Base-by-base conservation (phyloP, 2,888 invertebrate species). In the Autographa pulchrina region DNA sequence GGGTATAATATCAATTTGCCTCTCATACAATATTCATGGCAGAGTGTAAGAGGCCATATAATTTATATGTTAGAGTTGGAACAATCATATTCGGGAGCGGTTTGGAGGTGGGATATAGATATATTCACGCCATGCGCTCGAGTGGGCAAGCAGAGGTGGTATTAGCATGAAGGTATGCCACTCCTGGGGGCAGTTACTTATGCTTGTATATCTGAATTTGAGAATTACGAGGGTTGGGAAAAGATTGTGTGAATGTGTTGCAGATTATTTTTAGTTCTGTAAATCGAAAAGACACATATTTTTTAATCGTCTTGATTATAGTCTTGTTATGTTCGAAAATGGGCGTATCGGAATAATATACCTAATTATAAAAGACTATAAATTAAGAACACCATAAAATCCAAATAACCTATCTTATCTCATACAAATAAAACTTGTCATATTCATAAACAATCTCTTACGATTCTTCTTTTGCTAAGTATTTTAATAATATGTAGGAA, bases 161-260 rank as follows among this genome's bases (percentile, higher is more conserved):
- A 93, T 94, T 94, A 94, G 94, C 92, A 94, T 93, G 90, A 84
- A 84, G 85, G 82, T 90, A 94, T 92, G 93, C 92, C 89, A 92
- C 96, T 94, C 95, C 89, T 31, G 96, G 95, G 96, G 93, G 91
- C 91, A 92, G 88, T 96, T 95, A 94, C 93, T 95, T 94, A 93
- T 89, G 85, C 88, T 83, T 83, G 88, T 88, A 92, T 92, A 90
- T 92, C 90, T 72, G 81, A 83, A 73, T 85, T 83, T 83, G 71
- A 89, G 89, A 85, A 86, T 83, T 80, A 75, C 48, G 65, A 63
- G 74, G 68, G 54, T 75, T 74, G 62, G 65, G 38, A 71, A 75
- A 83, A 77, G 78, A 71, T 82, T 86, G 81, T 75, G 67, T 9
- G 54, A 43, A 9, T 56, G 0, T 48, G 8, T 16, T 48, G n/a